phyloP scores from a whole-genome alignment of 2,113 vertebrate species.

The Narcine bancroftii region DNA sequence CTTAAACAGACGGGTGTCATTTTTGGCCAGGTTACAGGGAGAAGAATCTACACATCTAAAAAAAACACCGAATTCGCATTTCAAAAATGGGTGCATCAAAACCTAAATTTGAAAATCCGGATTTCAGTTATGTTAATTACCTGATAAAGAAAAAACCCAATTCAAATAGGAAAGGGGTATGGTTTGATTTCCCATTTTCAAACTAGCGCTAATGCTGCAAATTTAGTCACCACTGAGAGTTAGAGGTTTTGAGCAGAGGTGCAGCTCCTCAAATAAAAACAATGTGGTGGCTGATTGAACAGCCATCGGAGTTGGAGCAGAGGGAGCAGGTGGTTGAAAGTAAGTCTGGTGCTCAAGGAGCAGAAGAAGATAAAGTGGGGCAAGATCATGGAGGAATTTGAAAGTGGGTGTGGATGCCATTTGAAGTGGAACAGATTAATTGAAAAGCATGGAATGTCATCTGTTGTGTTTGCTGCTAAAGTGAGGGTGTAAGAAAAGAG shows the following conservation, averaged over 20 bases:
- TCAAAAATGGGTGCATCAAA: neutral
- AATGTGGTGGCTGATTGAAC: neutral
- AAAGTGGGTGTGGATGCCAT: neutral
- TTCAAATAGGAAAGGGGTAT: neutral
- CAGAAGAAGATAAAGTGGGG: neutral
- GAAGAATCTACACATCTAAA: neutral
- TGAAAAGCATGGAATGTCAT: neutral
- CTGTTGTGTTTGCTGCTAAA: neutral
- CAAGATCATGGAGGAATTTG: neutral
- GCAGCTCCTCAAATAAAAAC: neutral
- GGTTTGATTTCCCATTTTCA: neutral
- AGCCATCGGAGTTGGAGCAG: neutral
- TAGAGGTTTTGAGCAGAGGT: neutral
- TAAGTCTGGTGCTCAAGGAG: neutral
- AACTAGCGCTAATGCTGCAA: neutral
- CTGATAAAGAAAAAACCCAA: neutral
- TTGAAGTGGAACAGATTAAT: neutral
- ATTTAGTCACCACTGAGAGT: neutral
- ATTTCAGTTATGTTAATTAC: neutral
- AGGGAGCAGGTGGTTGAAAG: neutral
- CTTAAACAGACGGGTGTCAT: neutral
- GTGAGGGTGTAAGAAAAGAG: neutral
- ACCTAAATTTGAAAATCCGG: neutral
- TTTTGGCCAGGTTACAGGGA: neutral
- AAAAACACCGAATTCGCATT: neutral